A percentile compares a stretch with the other conserved stretches of the same genome.
These are phyloP conservation scores for Acanthaster planci DNA, from an alignment of 35 echinoderm and acorn worm species.

Conservation along the genomic window DNA sequence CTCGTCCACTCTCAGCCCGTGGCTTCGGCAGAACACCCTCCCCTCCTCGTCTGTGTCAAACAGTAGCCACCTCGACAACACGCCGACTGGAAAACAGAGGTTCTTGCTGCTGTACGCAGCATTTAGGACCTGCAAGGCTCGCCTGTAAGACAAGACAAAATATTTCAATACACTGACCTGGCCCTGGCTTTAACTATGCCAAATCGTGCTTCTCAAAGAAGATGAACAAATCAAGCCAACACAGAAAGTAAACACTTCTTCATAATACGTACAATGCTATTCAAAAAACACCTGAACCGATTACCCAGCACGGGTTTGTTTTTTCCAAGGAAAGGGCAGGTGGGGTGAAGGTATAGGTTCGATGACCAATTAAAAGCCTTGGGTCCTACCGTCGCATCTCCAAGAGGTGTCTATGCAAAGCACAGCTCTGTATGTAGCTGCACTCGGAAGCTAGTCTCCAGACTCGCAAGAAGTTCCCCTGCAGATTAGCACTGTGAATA, in stretches of 20 bases:
- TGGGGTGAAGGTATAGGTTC: too few species aligned
- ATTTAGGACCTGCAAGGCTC: slow-evolving; percentile 51
- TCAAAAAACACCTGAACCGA: too few species aligned
- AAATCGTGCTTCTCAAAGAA: too few species aligned
- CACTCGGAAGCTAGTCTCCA: slow-evolving; percentile 43
- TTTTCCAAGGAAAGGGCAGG: too few species aligned
- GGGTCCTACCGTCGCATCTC: slow-evolving; percentile 48
- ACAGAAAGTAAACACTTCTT: too few species aligned
- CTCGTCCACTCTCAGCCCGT: slow-evolving; percentile 25
- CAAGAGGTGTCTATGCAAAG: slow-evolving; percentile 54
- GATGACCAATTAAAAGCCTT: too few species aligned
- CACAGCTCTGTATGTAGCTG: slow-evolving; percentile 60
- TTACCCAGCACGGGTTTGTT: too few species aligned
- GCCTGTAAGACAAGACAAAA: slow-evolving; percentile 35
- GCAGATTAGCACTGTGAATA: slow-evolving; percentile 29
- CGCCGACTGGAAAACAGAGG: slow-evolving; percentile 48
- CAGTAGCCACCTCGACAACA: slow-evolving; percentile 63
- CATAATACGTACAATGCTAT: too few species aligned
- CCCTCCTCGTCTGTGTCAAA: slow-evolving; percentile 58
- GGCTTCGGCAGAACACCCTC: slow-evolving; percentile 40
- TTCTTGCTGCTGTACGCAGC: slow-evolving; percentile 71
- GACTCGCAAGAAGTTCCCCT: slow-evolving; percentile 69
- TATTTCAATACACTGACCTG: too few species aligned
- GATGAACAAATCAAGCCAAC: too few species aligned
- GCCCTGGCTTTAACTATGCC: too few species aligned